Conservation (phyloP, 2,113 vertebrate genomes). For the Tachysurus fulvidraco region DNA sequence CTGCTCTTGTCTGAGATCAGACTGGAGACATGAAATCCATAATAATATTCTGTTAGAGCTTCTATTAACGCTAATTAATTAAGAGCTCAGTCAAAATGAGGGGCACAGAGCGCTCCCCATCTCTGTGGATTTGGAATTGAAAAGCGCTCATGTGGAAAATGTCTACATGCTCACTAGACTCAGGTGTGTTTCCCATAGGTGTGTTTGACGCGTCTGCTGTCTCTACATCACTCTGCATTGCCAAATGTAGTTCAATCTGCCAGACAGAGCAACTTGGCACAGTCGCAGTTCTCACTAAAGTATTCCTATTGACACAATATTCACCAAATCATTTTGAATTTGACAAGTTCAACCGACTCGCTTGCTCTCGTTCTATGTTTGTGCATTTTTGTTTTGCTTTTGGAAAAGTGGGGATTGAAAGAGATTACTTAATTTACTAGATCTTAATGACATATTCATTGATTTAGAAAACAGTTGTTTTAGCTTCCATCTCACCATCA, state of each 20-base stretch:
- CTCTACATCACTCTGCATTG: conserved; percentile 30
- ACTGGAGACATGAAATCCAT: conserved; percentile 17
- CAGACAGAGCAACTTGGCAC: conserved; percentile 30
- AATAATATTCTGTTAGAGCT: conserved; percentile 34
- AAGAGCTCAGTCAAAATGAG: conserved; percentile 41
- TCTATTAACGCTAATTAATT: conserved; percentile 49
- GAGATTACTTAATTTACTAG: conserved; percentile 57
- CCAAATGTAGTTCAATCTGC: conserved; percentile 46
- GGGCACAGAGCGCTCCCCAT: conserved; percentile 8
- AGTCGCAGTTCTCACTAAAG: conserved; percentile 18
- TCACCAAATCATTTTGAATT: conserved; percentile 30
- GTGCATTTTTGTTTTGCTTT: conserved; percentile 38
- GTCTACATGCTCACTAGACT: conserved; percentile 29
- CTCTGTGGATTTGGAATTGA: conserved; percentile 46
- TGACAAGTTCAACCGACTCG: conserved; percentile 34
- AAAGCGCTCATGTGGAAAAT: conserved; percentile 45
- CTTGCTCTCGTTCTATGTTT: conserved; percentile 29
- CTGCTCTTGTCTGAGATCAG: neutral
- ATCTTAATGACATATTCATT: conserved; percentile 60
- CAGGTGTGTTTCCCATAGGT: conserved; percentile 44
- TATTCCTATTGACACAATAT: conserved; percentile 3
- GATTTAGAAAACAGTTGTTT: conserved; percentile 59
- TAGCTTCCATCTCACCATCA: conserved; percentile 56
- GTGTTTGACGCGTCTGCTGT: conserved; percentile 28
- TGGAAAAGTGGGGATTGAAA: conserved; percentile 38